These are phyloP conservation scores for Pygmarrhopalites habei DNA, from an alignment of 1,140 invertebrate species.

Conservation along the genomic window DNA sequence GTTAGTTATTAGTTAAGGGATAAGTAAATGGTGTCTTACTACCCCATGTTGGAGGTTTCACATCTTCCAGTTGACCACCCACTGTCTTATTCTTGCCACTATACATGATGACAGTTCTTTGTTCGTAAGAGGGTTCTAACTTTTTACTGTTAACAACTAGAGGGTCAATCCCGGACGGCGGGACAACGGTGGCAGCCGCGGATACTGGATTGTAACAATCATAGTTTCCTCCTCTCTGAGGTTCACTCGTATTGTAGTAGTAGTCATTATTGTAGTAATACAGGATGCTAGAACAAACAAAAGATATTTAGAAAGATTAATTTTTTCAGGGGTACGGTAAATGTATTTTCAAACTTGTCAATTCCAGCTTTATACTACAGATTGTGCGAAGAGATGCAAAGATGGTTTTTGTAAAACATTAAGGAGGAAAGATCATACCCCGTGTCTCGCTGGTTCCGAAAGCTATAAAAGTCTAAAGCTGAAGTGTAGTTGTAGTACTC, in stretches of 20 bases:
- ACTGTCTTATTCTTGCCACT: constrained; percentile 10
- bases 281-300: too few species aligned
- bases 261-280: constrained; percentile 17
- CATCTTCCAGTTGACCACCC: constrained; percentile 1
- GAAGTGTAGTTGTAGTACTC: constrained; percentile 55
- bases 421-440: too few species aligned
- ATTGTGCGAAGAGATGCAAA: too few species aligned
- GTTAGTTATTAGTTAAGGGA: too few species aligned
- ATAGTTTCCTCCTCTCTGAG: not conserved
- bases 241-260: not conserved
- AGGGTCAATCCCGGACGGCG: constrained; percentile 31
- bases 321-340: too few species aligned
- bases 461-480: constrained; percentile 41
- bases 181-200: constrained; percentile 46
- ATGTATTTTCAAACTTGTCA: too few species aligned
- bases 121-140: constrained; percentile 15
- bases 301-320: too few species aligned
- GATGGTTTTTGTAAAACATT: too few species aligned
- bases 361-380: too few species aligned
- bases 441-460: too few species aligned
- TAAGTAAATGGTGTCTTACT: too few species aligned
- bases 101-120: constrained; percentile 8
- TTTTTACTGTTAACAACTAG: constrained; percentile 17
- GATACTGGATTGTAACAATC: constrained; percentile 8
- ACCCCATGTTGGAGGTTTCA: constrained; percentile 16